phyloP scores from a whole-genome alignment of 2,888 invertebrate species.

The Tortricodes alternella region DNA sequence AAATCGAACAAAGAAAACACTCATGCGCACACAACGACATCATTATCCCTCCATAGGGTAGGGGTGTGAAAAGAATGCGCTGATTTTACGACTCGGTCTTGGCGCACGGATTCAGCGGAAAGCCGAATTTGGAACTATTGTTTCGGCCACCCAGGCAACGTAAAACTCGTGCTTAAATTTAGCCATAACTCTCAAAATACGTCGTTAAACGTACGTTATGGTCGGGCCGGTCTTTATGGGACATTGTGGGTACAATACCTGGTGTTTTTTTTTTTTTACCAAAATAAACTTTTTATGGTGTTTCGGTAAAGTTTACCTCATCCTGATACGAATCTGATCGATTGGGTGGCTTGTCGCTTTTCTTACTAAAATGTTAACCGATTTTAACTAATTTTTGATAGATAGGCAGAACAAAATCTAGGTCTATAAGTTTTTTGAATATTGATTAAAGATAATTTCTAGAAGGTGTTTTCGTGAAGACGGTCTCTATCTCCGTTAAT shows the following conservation, averaged over 20 bases:
- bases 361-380: too few relatives aligned
- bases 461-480: too few relatives aligned
- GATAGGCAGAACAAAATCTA: too few relatives aligned
- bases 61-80: conserved; percentile 39
- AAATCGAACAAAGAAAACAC: conserved; percentile 39
- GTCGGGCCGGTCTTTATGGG: conserved; percentile 37
- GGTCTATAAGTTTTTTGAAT: too few relatives aligned
- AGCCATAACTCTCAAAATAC: conserved; percentile 51
- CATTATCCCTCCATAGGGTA: conserved; percentile 37
- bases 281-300: neutral
- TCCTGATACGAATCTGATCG: conserved; percentile 6
- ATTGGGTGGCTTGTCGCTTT: neutral
- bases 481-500: too few relatives aligned
- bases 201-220: conserved; percentile 45
- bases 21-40: conserved; percentile 41
- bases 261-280: conserved; percentile 8
- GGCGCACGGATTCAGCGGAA: conserved; percentile 36
- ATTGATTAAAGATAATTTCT: too few relatives aligned
- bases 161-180: conserved; percentile 45
- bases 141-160: conserved; percentile 38
- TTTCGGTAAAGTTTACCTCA: neutral
- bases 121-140: conserved; percentile 39
- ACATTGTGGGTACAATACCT: conserved; percentile 16
- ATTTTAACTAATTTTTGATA: too few relatives aligned
- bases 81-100: conserved; percentile 43